Conservation (phyloP, 2,113 vertebrate genomes). For the Pterocles gutturalis region DNA sequence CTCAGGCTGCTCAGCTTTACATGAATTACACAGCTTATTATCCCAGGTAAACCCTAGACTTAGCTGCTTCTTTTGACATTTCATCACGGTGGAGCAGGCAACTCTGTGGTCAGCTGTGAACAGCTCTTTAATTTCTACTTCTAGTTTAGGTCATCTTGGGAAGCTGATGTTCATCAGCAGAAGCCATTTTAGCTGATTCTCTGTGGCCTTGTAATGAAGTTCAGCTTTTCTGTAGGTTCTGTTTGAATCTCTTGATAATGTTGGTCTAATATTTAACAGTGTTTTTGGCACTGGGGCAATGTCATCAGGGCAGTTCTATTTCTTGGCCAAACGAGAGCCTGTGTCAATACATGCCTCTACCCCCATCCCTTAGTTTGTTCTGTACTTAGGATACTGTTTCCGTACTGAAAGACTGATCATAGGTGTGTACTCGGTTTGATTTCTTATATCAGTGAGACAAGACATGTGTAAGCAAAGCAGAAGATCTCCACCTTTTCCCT, state of each 20-base stretch:
- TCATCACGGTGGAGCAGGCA: neutral
- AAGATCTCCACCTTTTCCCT: neutral
- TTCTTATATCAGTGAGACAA: neutral
- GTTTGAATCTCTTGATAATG: neutral
- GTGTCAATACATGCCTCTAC: neutral
- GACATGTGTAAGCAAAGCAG: neutral
- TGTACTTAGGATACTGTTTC: neutral
- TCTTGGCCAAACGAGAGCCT: neutral
- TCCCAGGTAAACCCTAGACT: constrained; percentile 83
- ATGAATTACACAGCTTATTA: constrained; percentile 99
- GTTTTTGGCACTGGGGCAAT: neutral
- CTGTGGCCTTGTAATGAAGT: neutral
- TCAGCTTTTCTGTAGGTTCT: neutral
- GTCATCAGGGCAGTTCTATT: neutral
- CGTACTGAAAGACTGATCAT: neutral
- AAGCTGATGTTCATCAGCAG: neutral
- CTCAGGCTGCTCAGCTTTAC: constrained; percentile 90
- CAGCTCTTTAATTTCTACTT: neutral
- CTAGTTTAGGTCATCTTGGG: neutral
- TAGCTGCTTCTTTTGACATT: neutral
- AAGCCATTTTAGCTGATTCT: neutral
- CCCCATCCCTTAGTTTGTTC: neutral
- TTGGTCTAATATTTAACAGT: neutral
- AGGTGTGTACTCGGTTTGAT: neutral
- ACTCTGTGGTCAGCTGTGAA: neutral